Evolutionary conservation across 2,113 vertebrate species (phyloP).

Genomic region (Vidua macroura): DNA sequence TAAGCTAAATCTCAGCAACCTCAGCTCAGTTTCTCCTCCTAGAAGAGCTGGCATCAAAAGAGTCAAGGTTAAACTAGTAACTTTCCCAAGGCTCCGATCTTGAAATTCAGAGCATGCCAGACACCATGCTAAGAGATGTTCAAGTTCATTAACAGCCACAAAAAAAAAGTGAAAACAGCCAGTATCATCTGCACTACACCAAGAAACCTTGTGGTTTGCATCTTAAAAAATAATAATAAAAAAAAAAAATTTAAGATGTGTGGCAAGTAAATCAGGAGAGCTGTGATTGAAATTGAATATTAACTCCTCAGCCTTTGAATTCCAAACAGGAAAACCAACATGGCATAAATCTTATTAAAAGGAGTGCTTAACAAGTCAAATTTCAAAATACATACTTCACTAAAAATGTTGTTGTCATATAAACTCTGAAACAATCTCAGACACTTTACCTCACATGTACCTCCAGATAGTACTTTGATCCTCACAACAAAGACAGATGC

Average conservation of each 20-base stretch:
- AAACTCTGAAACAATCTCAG: background rate
- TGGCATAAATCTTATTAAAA: background rate
- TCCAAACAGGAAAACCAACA: background rate
- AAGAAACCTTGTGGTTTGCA: background rate
- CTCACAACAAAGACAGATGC: background rate
- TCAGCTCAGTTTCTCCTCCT: background rate
- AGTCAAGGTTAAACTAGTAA: background rate
- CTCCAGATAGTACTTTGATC: background rate
- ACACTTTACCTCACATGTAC: background rate
- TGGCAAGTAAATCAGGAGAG: background rate
- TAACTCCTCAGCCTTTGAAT: background rate
- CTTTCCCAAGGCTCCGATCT: background rate
- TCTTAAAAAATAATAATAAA: background rate
- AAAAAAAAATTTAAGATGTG: too few relatives aligned
- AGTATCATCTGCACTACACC: background rate
- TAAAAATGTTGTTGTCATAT: background rate
- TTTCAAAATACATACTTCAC: background rate
- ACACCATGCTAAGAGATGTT: background rate
- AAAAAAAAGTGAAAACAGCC: background rate
- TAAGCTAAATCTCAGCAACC: conserved; percentile 9
- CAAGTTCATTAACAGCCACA: background rate
- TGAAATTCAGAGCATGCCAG: background rate
- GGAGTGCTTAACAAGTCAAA: background rate
- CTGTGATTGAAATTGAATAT: background rate
- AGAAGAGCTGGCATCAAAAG: background rate